These are phyloP conservation scores for Hydrozoanthus gracilis DNA, from an alignment of 92 coral and sea anemone genomes.

Conservation along the genomic window DNA sequence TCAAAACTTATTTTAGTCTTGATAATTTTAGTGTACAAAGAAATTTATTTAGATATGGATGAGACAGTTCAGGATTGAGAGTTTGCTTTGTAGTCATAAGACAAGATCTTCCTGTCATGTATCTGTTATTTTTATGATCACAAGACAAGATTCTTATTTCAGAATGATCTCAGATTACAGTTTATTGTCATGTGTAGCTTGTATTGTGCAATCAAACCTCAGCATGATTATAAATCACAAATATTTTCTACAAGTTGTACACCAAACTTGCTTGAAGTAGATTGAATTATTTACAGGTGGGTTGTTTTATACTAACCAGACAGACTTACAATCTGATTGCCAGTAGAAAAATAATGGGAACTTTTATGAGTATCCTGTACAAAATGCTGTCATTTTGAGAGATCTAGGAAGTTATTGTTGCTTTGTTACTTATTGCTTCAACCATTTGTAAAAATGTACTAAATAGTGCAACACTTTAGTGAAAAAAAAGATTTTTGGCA, in stretches of 20 bases:
- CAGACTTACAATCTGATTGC: background rate
- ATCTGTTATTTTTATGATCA: constrained; percentile 3
- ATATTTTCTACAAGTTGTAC: background rate
- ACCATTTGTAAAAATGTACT: too few relatives aligned
- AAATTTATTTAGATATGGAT: background rate
- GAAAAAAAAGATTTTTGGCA: too few relatives aligned
- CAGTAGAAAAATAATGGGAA: background rate
- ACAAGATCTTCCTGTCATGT: background rate
- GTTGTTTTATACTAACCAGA: background rate
- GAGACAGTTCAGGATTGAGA: too few relatives aligned
- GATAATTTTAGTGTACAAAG: background rate
- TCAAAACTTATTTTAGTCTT: too few relatives aligned
- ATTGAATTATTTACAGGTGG: background rate
- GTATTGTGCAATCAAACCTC: constrained; percentile 19
- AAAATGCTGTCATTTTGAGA: too few relatives aligned
- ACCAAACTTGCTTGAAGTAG: background rate
- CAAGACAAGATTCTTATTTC: constrained; percentile 29
- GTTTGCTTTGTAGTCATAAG: background rate
- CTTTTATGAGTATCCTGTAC: too few relatives aligned
- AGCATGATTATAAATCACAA: background rate
- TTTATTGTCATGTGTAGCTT: background rate
- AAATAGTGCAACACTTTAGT: too few relatives aligned
- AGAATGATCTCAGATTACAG: background rate
- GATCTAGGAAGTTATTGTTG: too few relatives aligned
- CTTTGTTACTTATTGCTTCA: too few relatives aligned